Evolutionary conservation across 2,888 invertebrate species (phyloP).

Genomic region (Melinaea menophilus): DNA sequence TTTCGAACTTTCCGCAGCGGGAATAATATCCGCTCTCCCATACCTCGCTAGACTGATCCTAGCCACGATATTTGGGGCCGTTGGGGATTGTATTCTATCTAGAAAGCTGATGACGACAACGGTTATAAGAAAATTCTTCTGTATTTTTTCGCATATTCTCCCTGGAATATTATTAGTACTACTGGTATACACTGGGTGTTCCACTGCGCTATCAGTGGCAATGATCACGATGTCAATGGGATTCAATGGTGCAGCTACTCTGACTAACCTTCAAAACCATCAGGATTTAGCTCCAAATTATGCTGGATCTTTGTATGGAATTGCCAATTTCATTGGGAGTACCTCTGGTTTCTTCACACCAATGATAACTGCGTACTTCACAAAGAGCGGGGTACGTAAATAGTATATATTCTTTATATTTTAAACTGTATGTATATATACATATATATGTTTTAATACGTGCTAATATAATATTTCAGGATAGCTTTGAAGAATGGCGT

Average conservation of each 20-base stretch:
- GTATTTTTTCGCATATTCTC: slow-evolving; percentile 78
- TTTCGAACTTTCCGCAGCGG: slow-evolving; percentile 84
- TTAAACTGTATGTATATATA: neutral
- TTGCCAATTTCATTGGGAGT: slow-evolving; percentile 86
- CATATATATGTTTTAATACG: neutral
- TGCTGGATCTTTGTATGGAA: slow-evolving; percentile 86
- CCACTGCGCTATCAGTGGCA: slow-evolving; percentile 79
- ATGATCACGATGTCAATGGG: slow-evolving; percentile 83
- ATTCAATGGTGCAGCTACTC: slow-evolving; percentile 80
- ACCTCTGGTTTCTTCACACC: slow-evolving; percentile 86
- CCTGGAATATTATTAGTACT: slow-evolving; percentile 74
- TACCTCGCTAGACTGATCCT: slow-evolving; percentile 83
- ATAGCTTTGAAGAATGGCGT: slow-evolving; percentile 85
- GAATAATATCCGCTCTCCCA: slow-evolving; percentile 83
- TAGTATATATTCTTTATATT: slow-evolving; percentile 1
- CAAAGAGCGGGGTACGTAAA: slow-evolving; percentile 71
- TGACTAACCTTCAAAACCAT: slow-evolving; percentile 80
- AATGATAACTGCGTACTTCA: slow-evolving; percentile 82
- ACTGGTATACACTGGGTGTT: slow-evolving; percentile 80
- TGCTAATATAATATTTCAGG: slow-evolving; percentile 68
- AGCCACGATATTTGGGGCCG: slow-evolving; percentile 83
- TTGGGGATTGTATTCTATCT: slow-evolving; percentile 80
- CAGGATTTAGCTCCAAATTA: slow-evolving; percentile 88
- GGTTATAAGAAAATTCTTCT: slow-evolving; percentile 80
- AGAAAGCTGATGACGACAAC: slow-evolving; percentile 64